Conservation (phyloP, 2,888 invertebrate genomes). For the Leptopilina myrica region DNA sequence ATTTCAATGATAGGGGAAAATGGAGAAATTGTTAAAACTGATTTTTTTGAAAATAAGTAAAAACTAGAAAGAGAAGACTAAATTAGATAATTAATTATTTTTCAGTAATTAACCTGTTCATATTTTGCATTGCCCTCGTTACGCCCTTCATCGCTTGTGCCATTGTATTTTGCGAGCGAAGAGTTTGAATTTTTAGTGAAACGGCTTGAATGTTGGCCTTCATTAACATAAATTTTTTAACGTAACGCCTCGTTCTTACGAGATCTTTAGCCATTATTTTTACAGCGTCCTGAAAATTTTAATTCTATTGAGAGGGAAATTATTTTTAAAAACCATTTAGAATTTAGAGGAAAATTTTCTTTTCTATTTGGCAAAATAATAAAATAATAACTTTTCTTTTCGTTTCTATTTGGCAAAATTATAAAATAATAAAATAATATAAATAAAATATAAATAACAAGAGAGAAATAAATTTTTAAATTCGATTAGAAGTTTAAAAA, state of each 20-base stretch:
- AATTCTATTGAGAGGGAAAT: neutral
- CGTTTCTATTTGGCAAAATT: too few species aligned
- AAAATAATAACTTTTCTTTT: too few species aligned
- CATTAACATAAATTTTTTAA: slow-evolving; percentile 99
- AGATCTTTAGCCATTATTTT: slow-evolving; percentile 99
- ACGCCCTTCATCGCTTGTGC: slow-evolving; percentile 99
- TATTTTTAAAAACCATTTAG: too few species aligned
- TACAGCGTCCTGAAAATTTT: slow-evolving; percentile 89
- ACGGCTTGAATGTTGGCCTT: slow-evolving; percentile 99
- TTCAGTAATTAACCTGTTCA: slow-evolving; percentile 84
- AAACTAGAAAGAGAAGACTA: too few species aligned
- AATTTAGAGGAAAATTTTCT: too few species aligned
- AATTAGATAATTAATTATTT: neutral
- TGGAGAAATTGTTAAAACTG: too few species aligned
- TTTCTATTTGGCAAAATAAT: too few species aligned
- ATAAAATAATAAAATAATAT: too few species aligned
- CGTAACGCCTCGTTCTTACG: slow-evolving; percentile 95
- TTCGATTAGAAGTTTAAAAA: neutral
- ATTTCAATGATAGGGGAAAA: too few species aligned
- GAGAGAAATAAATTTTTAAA: neutral
- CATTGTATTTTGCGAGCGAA: slow-evolving; percentile 99
- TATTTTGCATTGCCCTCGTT: slow-evolving; percentile 97
- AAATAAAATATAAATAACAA: too few species aligned
- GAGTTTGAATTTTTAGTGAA: slow-evolving; percentile 97
- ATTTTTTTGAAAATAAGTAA: too few species aligned